Percentiles rank a stretch among this genome's conserved stretches.
Conservation (phyloP, 2,888 invertebrate species). For the Hirtodrosophila alboralis region DNA sequence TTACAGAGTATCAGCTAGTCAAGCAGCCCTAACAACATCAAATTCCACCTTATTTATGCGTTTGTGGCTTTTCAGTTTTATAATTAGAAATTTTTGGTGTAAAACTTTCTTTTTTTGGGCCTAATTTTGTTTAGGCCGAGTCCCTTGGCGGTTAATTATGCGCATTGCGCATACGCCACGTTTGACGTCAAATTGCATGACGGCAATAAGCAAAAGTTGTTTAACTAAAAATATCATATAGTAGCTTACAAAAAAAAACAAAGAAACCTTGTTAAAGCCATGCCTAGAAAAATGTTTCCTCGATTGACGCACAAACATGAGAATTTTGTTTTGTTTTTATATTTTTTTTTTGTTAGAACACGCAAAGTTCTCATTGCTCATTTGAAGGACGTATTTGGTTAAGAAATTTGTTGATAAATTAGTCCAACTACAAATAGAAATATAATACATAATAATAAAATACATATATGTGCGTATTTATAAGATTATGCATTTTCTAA, state of each 20-base stretch:
- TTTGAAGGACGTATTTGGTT: too few relatives aligned
- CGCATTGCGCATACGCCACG: conserved; percentile 36
- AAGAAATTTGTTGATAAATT: too few relatives aligned
- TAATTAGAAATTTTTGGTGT: conserved; percentile 57
- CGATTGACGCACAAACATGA: conserved; percentile 45
- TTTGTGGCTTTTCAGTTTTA: conserved; percentile 23
- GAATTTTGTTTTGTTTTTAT: conserved; percentile 3
- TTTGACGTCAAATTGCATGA: conserved; percentile 60
- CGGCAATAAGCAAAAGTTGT: conserved; percentile 35
- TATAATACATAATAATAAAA: too few relatives aligned
- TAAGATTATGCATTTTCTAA: too few relatives aligned
- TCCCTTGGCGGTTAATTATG: conserved; percentile 17
- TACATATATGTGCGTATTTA: too few relatives aligned
- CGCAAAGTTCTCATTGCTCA: conserved; percentile 43
- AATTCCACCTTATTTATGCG: not conserved
- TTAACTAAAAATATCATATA: conserved; percentile 35
- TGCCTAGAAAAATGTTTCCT: conserved; percentile 25
- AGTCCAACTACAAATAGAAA: conserved; percentile 7
- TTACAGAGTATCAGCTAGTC: too few relatives aligned
- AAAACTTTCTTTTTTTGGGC: conserved; percentile 21
- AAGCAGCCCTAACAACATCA: too few relatives aligned
- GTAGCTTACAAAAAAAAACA: conserved; percentile 21
- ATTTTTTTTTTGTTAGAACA: conserved; percentile 25
- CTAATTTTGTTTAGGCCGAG: conserved; percentile 8
- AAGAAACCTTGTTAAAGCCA: conserved; percentile 46